Base-by-base conservation (phyloP, 2,888 invertebrate species). In the Nineta flava region DNA sequence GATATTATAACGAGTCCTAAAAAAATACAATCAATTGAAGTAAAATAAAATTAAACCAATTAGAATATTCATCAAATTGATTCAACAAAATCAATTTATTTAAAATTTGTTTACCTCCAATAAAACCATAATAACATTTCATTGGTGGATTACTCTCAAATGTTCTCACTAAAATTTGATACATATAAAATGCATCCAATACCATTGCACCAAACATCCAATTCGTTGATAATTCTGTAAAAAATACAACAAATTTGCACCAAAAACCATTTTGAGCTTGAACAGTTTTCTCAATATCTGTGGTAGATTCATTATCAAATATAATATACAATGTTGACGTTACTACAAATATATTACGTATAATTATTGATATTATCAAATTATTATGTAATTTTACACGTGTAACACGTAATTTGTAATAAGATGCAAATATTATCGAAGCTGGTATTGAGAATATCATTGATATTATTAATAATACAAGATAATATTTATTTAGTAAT, bases 121-220 rank as follows among this genome's bases (percentile, higher is more conserved):
- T 72, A 13, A 66, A 56, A 2, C 58, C 59, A 55, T 76, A 75
- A 3, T 76, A 62, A 56, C 65, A 62, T 5, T 59, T 61, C 15
- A 77, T 65, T 13, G 70, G 72, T 9, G 76, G 64, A 50, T 79
- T 74, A 42, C 68, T 65, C 42, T 71, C 71, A 58, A 83, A 81
- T 0, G 80, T 74, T 16, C 77, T 72, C 0, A 78, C 82, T 31
- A 84, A 76, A 15, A 77, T 67, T 45, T 80, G 72, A 57, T 83
- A 82, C 3, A 84, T 61, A 59, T 76, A 80, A 35, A 77, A 64
- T 1, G 77, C 81, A 59, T 81, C 80, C 1, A 77, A 66, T 44
- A 83, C 64, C 83, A 83, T 83, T 61, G 79, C 80, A 3, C 77
- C 72, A 58, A 81, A 84, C 43, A 82, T 79, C 0, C 69, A 66